Conservation (phyloP, 2,797 vertebrate species). For the Linurgus olivaceus region DNA sequence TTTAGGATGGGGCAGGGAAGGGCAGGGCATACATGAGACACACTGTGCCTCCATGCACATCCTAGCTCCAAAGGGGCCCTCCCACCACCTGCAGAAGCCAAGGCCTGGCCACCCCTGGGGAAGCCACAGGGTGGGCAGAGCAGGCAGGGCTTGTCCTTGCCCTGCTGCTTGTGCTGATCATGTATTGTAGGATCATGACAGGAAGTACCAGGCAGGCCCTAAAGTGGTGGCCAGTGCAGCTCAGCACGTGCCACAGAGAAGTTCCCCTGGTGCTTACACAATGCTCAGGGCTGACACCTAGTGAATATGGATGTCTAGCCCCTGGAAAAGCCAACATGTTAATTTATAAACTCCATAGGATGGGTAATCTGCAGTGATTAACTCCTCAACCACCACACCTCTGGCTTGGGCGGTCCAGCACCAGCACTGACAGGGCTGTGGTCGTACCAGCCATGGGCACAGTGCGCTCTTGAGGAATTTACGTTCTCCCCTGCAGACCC, state of each 20-base stretch:
- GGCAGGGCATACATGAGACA: neutral
- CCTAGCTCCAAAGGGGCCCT: neutral
- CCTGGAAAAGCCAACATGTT: neutral
- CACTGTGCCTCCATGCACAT: neutral
- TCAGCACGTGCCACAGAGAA: fast-evolving
- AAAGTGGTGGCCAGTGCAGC: fast-evolving
- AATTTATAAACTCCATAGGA: neutral
- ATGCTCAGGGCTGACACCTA: neutral
- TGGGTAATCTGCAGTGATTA: neutral
- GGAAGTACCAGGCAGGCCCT: neutral
- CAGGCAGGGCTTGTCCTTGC: neutral
- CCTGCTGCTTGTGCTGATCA: neutral
- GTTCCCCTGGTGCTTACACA: neutral
- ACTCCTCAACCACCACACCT: neutral
- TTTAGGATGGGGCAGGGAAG: neutral
- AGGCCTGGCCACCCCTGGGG: neutral
- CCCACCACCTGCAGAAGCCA: neutral
- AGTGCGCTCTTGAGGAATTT: neutral
- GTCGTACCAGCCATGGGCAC: neutral
- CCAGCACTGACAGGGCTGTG: neutral
- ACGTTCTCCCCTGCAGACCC: fast-evolving
- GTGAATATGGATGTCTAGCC: neutral
- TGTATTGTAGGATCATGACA: fast-evolving
- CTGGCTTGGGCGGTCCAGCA: neutral
- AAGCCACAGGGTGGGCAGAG: neutral